Evolutionary conservation across 2,113 vertebrate genomes (phyloP), one percentile per base, ranked within the genome.

Genomic region (Prionailurus bengalensis): DNA sequence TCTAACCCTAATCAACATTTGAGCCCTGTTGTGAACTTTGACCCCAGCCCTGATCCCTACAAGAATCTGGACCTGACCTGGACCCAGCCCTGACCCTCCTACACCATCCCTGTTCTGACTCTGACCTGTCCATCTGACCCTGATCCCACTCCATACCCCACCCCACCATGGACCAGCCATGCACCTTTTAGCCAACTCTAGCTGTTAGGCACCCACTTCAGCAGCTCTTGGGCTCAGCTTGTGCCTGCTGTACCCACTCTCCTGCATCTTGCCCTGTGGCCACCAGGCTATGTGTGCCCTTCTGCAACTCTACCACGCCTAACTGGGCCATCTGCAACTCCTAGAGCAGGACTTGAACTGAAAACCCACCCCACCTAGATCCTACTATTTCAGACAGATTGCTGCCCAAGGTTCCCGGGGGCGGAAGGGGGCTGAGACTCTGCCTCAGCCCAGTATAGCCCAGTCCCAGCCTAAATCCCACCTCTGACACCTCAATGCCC

Each of bases 171-270:
- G 33, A 1, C 89, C 91, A 45, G 39, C 42, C 63, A 68, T 3
- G 0, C 29, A 99, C 99, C 97, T 96, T 98, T 98, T 66, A 99
- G 98, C 27, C 97, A 93, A 17, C 88, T 98, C 87, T 99, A 99
- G 92, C 98, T 99, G 29, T 89, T 98, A 63, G 68, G 99, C 73
- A 99, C 99, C 91, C 99, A 98, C 63, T 98, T 98, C 48, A 99
- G 95, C 29, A 99, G 99, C 9, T 98, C 98, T 82, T 97, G 98
- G 9, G 99, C 99, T 99, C 99, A 0, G 98, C 98, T 39, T 98
- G 98, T 53, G 99, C 98, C 21, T 87, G 97, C 0, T 91, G 97
- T 42, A 98, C 98, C 73, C 97, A 98, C 83, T 99, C 97, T 95
- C 98, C 94, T 51, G 99, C 70, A 1, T 66, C 95, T 3, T 95